A percentile compares a stretch with the other conserved stretches of the same genome.
Conservation (phyloP, 2,888 invertebrate genomes). For the Agonopterix arenella region DNA sequence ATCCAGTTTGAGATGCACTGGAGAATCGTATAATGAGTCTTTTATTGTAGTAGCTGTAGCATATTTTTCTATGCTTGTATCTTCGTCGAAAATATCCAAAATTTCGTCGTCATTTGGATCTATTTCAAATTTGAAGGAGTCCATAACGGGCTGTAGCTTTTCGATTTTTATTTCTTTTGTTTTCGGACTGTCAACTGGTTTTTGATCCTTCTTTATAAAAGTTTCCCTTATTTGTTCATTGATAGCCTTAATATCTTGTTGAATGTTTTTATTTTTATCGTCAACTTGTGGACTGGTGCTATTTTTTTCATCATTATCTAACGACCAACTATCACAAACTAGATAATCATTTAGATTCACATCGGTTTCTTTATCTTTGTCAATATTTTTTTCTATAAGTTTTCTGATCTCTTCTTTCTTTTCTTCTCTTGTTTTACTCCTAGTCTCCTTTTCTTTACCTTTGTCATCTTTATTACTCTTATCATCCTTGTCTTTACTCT, state of each 20-base stretch:
- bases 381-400: conserved; percentile 7
- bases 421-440: conserved; percentile 18
- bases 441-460: conserved; percentile 18
- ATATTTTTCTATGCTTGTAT: conserved; percentile 32
- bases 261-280: conserved; percentile 18
- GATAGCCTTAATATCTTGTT: conserved; percentile 13
- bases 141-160: conserved; percentile 57
- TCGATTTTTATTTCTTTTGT: conserved; percentile 26
- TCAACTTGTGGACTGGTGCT: conserved; percentile 38
- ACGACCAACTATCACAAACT: conserved; percentile 69
- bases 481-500: conserved; percentile 16
- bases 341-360: conserved; percentile 61
- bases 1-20: conserved; percentile 32
- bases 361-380: conserved; percentile 41
- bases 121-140: conserved; percentile 62
- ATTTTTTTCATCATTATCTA: conserved; percentile 59
- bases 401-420: conserved; percentile 17
- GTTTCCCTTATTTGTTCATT: conserved; percentile 13
- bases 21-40: conserved; percentile 32
- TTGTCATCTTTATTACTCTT: conserved; percentile 16
- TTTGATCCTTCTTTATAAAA: conserved; percentile 19
- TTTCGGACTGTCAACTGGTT: conserved; percentile 13
- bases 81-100: conserved; percentile 52
- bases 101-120: conserved; percentile 52
- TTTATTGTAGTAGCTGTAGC: conserved; percentile 23